Conservation (phyloP, 2,797 vertebrate species). For the Heterohyrax brucei region DNA sequence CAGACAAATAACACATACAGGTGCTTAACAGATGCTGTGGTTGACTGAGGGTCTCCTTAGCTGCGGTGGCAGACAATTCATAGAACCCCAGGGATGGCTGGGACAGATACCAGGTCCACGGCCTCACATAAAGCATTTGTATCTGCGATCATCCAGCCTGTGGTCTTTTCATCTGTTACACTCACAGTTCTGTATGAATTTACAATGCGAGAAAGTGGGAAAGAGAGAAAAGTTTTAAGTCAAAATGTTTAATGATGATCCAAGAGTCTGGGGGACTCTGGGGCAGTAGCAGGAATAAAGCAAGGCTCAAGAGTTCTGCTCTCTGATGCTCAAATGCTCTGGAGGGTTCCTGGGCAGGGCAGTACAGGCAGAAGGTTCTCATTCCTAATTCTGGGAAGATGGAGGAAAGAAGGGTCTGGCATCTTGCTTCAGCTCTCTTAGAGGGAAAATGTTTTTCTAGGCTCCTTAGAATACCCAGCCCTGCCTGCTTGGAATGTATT, state of each 20-base stretch:
- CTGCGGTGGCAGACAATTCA: background rate
- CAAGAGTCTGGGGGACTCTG: background rate
- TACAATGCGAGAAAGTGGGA: conserved; percentile 59
- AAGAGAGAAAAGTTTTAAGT: conserved; percentile 69
- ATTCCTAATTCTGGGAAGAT: background rate
- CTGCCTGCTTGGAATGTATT: conserved; percentile 27
- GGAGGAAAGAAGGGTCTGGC: background rate
- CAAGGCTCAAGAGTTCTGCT: background rate
- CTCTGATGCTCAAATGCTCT: conserved; percentile 5
- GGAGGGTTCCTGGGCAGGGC: background rate
- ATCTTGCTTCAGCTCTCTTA: conserved; percentile 34
- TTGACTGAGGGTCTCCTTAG: background rate
- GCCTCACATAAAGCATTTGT: background rate
- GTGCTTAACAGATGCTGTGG: background rate
- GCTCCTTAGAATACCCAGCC: conserved; percentile 26
- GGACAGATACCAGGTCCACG: background rate
- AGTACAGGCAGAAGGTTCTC: background rate
- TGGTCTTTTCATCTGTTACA: conserved; percentile 25
- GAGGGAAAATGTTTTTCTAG: conserved; percentile 15
- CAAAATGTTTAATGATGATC: conserved; percentile 82
- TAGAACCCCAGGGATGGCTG: background rate
- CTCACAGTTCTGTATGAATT: conserved; percentile 39
- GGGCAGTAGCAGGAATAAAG: conserved; percentile 57
- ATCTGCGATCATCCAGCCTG: background rate
- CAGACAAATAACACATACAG: background rate